Evolutionary conservation across 2,888 invertebrate genomes (phyloP).

Genomic region (Erynnis tages): DNA sequence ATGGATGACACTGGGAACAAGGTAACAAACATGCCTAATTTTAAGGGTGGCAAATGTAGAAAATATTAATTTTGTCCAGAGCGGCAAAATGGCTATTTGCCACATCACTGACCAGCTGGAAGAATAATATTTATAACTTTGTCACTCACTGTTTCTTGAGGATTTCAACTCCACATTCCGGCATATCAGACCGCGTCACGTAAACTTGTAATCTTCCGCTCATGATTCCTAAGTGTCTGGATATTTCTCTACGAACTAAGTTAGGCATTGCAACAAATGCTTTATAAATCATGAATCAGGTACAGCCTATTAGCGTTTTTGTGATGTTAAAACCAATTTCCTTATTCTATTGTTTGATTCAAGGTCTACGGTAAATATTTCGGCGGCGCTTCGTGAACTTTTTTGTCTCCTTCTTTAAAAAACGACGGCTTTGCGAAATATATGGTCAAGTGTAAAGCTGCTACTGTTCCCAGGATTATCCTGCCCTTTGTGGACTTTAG

Average conservation of each 20-base stretch:
- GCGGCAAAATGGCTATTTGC: too few relatives aligned
- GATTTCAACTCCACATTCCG: slow-evolving; percentile 80
- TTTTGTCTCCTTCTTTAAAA: slow-evolving; percentile 56
- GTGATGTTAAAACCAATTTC: slow-evolving; percentile 36
- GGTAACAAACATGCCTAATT: too few relatives aligned
- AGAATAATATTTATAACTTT: slow-evolving; percentile 27
- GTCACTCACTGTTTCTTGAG: slow-evolving; percentile 83
- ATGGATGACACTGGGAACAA: too few relatives aligned
- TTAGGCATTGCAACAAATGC: slow-evolving; percentile 38
- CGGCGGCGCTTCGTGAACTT: slow-evolving; percentile 49
- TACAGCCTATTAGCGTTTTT: slow-evolving; percentile 33
- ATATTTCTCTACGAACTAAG: slow-evolving; percentile 39
- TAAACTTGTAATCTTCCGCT: slow-evolving; percentile 79
- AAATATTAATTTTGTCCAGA: too few relatives aligned
- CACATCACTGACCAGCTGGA: slow-evolving; percentile 82
- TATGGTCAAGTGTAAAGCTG: slow-evolving; percentile 61
- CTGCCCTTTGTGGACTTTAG: slow-evolving; percentile 68
- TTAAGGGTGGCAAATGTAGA: too few relatives aligned
- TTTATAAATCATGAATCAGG: slow-evolving; percentile 60
- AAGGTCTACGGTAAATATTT: slow-evolving; percentile 62
- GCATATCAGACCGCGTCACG: slow-evolving; percentile 84
- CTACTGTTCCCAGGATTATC: slow-evolving; percentile 65
- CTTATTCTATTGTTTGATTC: slow-evolving; percentile 33
- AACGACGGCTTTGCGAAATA: slow-evolving; percentile 69
- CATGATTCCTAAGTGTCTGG: slow-evolving; percentile 49